Evolutionary conservation across 2,888 invertebrate genomes (phyloP).

Genomic region (Epirrhoe tristata): DNA sequence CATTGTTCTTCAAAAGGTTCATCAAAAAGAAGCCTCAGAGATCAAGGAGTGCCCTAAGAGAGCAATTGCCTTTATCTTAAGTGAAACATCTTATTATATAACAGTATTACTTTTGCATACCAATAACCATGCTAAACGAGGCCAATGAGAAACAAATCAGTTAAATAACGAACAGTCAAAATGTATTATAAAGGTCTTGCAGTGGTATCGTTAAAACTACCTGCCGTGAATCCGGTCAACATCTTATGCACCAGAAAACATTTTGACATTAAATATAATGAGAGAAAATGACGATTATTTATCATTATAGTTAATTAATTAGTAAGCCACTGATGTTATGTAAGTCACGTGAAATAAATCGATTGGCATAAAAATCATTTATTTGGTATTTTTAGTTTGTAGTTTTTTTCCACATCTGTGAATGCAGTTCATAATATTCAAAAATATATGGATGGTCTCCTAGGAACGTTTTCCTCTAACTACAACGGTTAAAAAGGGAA

Average conservation of each 20-base stretch:
- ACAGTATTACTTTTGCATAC: constrained; percentile 4
- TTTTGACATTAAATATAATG: background rate
- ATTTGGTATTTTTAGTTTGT: too few relatives aligned
- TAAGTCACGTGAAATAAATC: too few relatives aligned
- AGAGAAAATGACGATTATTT: background rate
- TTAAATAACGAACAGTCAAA: constrained; percentile 29
- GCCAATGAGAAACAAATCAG: constrained; percentile 32
- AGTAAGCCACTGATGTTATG: background rate
- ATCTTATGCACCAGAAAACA: background rate
- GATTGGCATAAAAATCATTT: too few relatives aligned
- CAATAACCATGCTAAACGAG: constrained; percentile 29
- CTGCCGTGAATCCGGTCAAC: constrained; percentile 38
- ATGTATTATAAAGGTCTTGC: constrained; percentile 24
- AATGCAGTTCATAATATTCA: too few relatives aligned
- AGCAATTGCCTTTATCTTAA: background rate
- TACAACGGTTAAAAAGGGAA: too few relatives aligned
- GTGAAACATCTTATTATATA: constrained; percentile 1
- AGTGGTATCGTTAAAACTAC: constrained; percentile 31
- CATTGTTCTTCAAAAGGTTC: too few relatives aligned
- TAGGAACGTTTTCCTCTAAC: too few relatives aligned
- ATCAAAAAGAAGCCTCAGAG: too few relatives aligned
- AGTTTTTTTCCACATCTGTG: too few relatives aligned
- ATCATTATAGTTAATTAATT: background rate
- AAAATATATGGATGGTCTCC: too few relatives aligned
- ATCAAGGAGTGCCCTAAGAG: background rate